Conservation (phyloP, 2,113 vertebrate genomes). For the Ictalurus punctatus region DNA sequence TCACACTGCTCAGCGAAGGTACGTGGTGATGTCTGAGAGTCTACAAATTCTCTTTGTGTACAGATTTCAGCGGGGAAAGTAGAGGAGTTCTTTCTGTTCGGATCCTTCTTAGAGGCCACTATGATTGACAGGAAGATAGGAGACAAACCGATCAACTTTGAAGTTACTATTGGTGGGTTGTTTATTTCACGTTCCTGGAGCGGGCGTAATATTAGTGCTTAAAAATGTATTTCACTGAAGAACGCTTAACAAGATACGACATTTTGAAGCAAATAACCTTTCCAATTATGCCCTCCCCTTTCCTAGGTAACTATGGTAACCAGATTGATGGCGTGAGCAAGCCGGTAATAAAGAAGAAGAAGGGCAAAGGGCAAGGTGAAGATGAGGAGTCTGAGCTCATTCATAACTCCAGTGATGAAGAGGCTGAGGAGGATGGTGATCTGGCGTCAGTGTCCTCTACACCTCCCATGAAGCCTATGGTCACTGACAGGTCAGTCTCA, state of each 20-base stretch:
- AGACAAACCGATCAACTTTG: constrained; percentile 92
- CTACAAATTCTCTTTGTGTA: background rate
- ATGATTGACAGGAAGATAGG: constrained; percentile 97
- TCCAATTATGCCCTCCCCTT: background rate
- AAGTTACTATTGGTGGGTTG: constrained; percentile 90
- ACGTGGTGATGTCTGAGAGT: background rate
- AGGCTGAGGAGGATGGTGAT: constrained; percentile 79
- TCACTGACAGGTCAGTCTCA: constrained; percentile 87
- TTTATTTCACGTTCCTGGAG: background rate
- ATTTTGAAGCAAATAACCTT: constrained; percentile 13
- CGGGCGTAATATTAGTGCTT: background rate
- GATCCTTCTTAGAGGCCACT: constrained; percentile 93
- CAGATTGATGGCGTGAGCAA: constrained; percentile 80
- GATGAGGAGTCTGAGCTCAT: constrained; percentile 91
- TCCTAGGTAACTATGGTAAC: constrained; percentile 92
- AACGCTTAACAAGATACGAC: background rate
- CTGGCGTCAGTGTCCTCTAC: constrained; percentile 82
- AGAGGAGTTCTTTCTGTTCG: constrained; percentile 96
- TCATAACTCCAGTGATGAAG: constrained; percentile 90
- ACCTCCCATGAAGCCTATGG: constrained; percentile 85
- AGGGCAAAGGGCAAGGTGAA: constrained; percentile 72
- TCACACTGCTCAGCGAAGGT: background rate
- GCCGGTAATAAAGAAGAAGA: constrained; percentile 71
- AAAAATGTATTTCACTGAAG: background rate
- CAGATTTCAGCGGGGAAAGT: constrained; percentile 81